Base-by-base conservation (phyloP, 2,113 vertebrate genomes). In the Periophthalmus modestus region DNA sequence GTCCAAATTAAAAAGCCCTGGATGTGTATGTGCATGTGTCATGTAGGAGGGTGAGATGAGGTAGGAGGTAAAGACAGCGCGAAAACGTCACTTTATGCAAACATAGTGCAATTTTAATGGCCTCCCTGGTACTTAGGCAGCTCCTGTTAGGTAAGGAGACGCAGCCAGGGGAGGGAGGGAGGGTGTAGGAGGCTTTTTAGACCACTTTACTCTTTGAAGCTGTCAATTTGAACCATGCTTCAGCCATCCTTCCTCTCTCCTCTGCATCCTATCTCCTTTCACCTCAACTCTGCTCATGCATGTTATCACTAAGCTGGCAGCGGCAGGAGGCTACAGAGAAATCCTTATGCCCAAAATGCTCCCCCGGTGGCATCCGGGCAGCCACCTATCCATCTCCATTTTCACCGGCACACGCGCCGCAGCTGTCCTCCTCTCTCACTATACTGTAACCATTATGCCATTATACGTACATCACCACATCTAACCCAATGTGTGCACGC, bases 291-390 rank as follows among this genome's bases (percentile, higher is more conserved):
- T 82, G 79, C 82, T 90, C 83, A 86, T 80, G 80, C 83, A 87
- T 90, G 85, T 91, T 89, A 89, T 90, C 88, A 79, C 87, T 86
- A 68, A 87, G 77, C 80, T 89, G 87, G 87, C 83, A 88, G 87
- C 78, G 75, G 83, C 70, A 75, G 88, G 80, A 81, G 83, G 79
- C 73, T 81, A 76, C 75, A 73, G 83, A 86, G 77, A 83, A 81
- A 85, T 86, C 81, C 68, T 81, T 73, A 73, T 47, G 67, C 68
- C 66, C 14, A 5, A 83, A 87, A 88, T 3, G 67, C 77, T 87
- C 85, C 82, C 74, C 78, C 2, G 52, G 74, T 82, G 76, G 79
- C 65, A 79, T 80, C 84, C 68, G 58, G 78, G 71, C 72, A 74
- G 75, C 74, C 47, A 50, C 66, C 79, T 47, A 79, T 78, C 73